Conservation (phyloP, 2,113 vertebrate genomes). For the Dipodomys stephensi region DNA sequence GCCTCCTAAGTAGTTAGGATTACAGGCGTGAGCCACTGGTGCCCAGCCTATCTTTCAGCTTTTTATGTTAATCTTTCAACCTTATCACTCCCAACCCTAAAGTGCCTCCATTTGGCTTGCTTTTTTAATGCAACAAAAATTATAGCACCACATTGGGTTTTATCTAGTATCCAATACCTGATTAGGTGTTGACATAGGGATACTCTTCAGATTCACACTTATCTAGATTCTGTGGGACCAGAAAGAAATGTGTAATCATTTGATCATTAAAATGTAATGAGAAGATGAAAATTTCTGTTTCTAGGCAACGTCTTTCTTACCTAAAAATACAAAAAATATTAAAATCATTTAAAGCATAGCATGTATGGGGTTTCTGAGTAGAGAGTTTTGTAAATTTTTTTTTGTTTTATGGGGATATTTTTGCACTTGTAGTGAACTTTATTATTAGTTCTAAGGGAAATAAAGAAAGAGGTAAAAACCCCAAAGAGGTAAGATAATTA, state of each 20-base stretch:
- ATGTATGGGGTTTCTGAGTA: neutral
- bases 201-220: constrained; percentile 18
- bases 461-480: neutral
- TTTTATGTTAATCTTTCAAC: neutral
- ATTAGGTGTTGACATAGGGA: neutral
- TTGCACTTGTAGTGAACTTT: neutral
- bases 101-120: neutral
- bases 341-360: neutral
- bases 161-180: neutral
- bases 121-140: neutral
- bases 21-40: too few relatives aligned
- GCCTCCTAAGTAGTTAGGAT: too few relatives aligned
- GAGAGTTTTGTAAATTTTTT: constrained; percentile 14
- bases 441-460: constrained; percentile 9
- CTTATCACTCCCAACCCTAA: neutral
- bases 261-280: neutral
- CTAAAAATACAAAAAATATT: neutral
- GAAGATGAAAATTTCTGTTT: neutral
- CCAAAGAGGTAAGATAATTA: constrained; percentile 37
- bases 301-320: neutral
- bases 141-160: neutral
- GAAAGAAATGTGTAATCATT: neutral
- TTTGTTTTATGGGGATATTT: neutral
- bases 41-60: neutral
- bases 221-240: neutral